Base-by-base conservation (phyloP, 2,113 vertebrate genomes). In the Corvus cornix region DNA sequence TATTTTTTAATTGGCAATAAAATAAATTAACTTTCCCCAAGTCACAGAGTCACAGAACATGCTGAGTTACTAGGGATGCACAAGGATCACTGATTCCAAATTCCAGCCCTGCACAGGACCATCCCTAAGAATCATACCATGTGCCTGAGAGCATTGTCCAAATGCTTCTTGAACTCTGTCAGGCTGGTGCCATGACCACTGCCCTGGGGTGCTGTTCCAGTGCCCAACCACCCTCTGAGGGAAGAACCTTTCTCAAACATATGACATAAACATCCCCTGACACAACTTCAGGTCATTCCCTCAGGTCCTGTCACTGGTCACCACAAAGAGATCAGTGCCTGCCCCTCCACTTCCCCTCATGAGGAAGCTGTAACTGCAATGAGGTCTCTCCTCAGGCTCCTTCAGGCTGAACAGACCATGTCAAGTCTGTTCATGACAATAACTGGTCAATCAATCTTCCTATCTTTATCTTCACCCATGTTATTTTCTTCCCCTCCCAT, bases 161-260 rank as follows among this genome's bases (percentile, higher is more conserved):
- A 69, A 39, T 15, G 20, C 23, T 87, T 77, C 18, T 59, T 60
- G 63, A 44, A 16, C 15, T 60, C 14, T 44, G 1, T 37, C 46
- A 44, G 46, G 11, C 9, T 60, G 53, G 6, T 33, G 27, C 33
- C 12, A 4, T 46, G 63, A 15, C 7, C 14, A 22, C 4, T 68
- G 31, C 33, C 37, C 26, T 46, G 27, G 22, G 22, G 27, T 27
- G 7, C 16, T 77, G 7, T 33, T 37, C 11, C 22, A 52, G 11
- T 27, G 26, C 14, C 37, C 46, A 23, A 2, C 0, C 7, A 68
- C 9, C 6, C 11, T 19, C 46, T 60, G 27, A 14, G 6, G 1
- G 18, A 44, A 52, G 27, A 68, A 44, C 0, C 6, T 53, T 46
- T 60, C 8, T 1, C 27, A 44, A 19, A 52, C 4, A 37, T 12